phyloP scores from a whole-genome alignment of 2,797 vertebrate genomes.

The Amblyopsis hoosieri region DNA sequence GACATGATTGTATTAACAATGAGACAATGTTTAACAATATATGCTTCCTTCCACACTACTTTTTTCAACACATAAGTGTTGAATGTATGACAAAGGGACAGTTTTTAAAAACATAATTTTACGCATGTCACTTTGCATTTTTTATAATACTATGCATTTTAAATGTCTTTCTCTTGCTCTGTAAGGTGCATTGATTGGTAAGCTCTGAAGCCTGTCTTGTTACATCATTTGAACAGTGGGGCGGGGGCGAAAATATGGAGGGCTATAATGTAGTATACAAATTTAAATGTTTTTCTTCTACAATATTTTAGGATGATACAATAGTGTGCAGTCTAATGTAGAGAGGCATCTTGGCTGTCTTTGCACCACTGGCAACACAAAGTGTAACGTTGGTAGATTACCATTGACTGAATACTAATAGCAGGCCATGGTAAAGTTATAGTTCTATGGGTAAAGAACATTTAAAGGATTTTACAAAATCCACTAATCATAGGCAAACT shows the following conservation, averaged over 20 bases:
- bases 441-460: too few species aligned
- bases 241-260: slow-evolving; percentile 14
- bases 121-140: slow-evolving; percentile 67
- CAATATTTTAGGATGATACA: slow-evolving; percentile 8
- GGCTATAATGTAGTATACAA: slow-evolving; percentile 15
- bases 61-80: slow-evolving; percentile 61
- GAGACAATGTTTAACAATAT: slow-evolving; percentile 38
- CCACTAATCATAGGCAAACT: slow-evolving; percentile 7
- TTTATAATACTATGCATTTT: slow-evolving; percentile 79
- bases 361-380: background rate
- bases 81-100: slow-evolving; percentile 60
- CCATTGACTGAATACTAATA: background rate
- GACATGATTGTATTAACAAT: slow-evolving; percentile 36
- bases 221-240: slow-evolving; percentile 16
- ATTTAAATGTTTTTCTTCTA: slow-evolving; percentile 17
- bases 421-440: too few species aligned
- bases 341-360: background rate
- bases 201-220: slow-evolving; percentile 48
- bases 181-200: slow-evolving; percentile 60
- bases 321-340: background rate
- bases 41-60: slow-evolving; percentile 67
- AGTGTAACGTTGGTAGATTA: background rate
- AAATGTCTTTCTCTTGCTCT: slow-evolving; percentile 45
- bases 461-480: background rate
- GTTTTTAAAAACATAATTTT: slow-evolving; percentile 27